Evolutionary conservation across 2,797 vertebrate genomes (phyloP), one percentile per base, ranked within the genome.

Genomic region (Sebastes kiyomatsui): DNA sequence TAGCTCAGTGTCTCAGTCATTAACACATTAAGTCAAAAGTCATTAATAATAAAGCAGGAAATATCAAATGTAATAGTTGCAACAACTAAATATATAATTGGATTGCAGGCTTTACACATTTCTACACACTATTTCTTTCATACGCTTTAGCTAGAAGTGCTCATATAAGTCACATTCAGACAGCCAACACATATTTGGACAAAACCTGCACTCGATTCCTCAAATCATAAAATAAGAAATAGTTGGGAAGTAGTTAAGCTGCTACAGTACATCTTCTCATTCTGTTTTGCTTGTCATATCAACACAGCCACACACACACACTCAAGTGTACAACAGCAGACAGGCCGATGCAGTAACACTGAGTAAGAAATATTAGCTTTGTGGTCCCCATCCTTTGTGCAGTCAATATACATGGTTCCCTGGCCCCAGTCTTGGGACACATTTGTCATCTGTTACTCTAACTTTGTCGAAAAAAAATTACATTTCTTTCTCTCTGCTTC

Each of bases 371-470:
- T 83, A 85, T 83, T 83, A 83, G 65, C 61, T 83, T 33, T 79
- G 72, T 62, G 62, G 59, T 81, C 75, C 65, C 80, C 60, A 7
- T 85, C 23, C 60, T 68, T 64, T 55, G 20, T 67, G 49, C 32
- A 77, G 72, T 77, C 71, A 68, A 56, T 79, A 69, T 71, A 67
- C 2, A 27, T 55, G 49, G 58, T 27, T 56, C 62, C 75, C 69
- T 46, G 58, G 69, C 42, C 28, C 61, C 38, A 74, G 71, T 74
- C 70, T 61, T 33, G 79, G 78, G 83, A 82, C 80, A 59, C 75
- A 87, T 87, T 89, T 80, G 62, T 85, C 87, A 77, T 79, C 68
- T 59, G 74, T 84, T 84, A 23, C 72, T 82, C 62, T 68, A 77
- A 75, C 67, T 71, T 67, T 73, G 66, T 86, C 72, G 79, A 86